Base-by-base conservation (phyloP, 2,797 vertebrate genomes). In the Chloroceryle inda region DNA sequence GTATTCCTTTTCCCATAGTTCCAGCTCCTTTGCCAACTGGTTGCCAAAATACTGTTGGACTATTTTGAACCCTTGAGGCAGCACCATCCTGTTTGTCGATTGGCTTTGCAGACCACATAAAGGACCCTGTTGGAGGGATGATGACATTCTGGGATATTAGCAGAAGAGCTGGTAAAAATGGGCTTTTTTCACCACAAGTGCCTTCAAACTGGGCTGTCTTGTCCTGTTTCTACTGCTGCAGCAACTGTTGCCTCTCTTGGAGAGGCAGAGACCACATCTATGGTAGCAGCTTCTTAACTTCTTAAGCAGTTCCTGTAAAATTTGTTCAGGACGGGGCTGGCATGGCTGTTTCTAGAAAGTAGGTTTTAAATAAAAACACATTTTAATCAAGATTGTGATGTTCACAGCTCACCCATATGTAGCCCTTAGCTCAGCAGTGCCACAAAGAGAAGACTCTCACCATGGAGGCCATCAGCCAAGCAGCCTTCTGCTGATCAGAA, bases 331-430 rank as follows among this genome's bases (percentile, higher is more conserved):
- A 29, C 35, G 10, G 18, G 27, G 12, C 49, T 58, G 45, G 26
- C 18, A 17, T 2, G 0, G 19, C 29, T 12, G 26, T 21, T 52
- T 17, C 4, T 20, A 13, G 24, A 6, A 66, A 9, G 31, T 6
- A 11, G 42, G 21, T 66, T 26, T 89, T 31, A 38, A 77, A 33
- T 22, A 44, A 37, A 35, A 16, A 11, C n/a, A 31, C 3, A 2
- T 44, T 44, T 61, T 47, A 29, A 21, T 37, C 22, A 23, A 17
- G 17, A 6, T 27, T 26, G 24, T 15, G 23, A 10, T 47, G 23
- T 22, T 77, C 0, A 2, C 31, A 49, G 23, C n/a, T 59, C 21
- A 21, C 24, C 8, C 0, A 4, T 2, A 18, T 1, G 1, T 20
- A 31, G 29, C 22, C 1, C 0, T 33, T 38, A 13, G 38, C 15